A percentile compares a stretch with the other conserved stretches of the same genome.
phyloP scores from a whole-genome alignment of 2,888 invertebrate genomes.

The Brachyptera risi region DNA sequence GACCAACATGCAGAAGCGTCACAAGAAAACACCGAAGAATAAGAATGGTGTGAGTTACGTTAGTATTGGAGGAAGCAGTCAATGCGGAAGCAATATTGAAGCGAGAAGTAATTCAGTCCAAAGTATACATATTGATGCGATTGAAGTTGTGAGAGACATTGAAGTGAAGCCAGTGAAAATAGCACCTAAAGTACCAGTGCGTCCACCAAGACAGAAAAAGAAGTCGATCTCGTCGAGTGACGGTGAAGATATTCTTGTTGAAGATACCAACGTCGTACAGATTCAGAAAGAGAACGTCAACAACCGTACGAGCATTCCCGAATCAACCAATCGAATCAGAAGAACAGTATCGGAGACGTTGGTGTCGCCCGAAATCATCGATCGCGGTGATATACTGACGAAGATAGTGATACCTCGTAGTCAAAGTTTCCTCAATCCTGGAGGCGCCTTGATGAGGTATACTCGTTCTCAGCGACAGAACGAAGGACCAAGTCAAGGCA shows the following conservation, averaged over 20 bases:
- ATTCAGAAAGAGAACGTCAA: background rate
- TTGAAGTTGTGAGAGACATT: no score
- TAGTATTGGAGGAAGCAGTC: conserved; percentile 58
- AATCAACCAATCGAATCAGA: background rate
- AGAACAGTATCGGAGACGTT: conserved; percentile 20
- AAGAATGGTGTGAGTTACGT: conserved; percentile 70
- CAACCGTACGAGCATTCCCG: background rate
- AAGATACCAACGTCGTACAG: no score
- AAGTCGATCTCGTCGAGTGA: conserved; percentile 56
- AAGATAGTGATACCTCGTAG: conserved; percentile 82
- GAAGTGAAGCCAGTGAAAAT: background rate
- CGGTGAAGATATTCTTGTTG: conserved; percentile 41
- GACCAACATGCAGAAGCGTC: conserved; percentile 61
- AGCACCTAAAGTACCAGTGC: conserved; percentile 51
- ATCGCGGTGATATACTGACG: conserved; percentile 75
- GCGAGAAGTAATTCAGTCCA: background rate
- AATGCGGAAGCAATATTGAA: background rate
- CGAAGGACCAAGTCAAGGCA: conserved; percentile 55
- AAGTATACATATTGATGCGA: no score
- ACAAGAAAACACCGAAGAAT: conserved; percentile 19
- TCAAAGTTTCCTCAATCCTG: conserved; percentile 79
- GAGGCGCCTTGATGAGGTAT: conserved; percentile 65
- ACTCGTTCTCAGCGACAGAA: conserved; percentile 43
- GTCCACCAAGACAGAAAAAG: conserved; percentile 73
- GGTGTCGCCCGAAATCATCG: conserved; percentile 43